phyloP scores from a whole-genome alignment of 1,140 invertebrate species.

The Drosophila asahinai region DNA sequence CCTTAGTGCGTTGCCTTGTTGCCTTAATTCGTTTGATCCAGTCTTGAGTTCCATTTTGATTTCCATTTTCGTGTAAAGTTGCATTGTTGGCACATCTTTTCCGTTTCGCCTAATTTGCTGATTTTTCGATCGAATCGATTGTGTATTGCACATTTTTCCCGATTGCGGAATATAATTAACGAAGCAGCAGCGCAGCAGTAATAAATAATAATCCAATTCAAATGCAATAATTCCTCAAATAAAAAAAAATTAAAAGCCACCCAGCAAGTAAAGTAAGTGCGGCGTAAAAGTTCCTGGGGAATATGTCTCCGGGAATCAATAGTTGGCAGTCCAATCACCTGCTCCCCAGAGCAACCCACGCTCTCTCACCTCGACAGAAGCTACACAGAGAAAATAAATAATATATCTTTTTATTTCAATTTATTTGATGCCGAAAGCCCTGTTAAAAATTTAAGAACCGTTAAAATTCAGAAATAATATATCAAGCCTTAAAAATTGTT shows the following conservation, averaged over 20 bases:
- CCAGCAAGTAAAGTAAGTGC: slow-evolving; percentile 34
- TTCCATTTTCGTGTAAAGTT: slow-evolving; percentile 44
- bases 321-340: slow-evolving; percentile 42
- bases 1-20: slow-evolving; percentile 55
- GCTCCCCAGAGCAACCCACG: slow-evolving; percentile 34
- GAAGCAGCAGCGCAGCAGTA: slow-evolving; percentile 20
- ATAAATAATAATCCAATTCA: slow-evolving; percentile 38
- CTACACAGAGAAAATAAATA: background rate
- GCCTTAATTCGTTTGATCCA: slow-evolving; percentile 45
- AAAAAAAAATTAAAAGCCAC: background rate
- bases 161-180: slow-evolving; percentile 37
- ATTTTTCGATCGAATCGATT: slow-evolving; percentile 41
- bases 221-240: slow-evolving; percentile 1
- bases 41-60: slow-evolving; percentile 44
- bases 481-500: too few species aligned
- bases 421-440: background rate
- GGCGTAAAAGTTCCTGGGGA: slow-evolving; percentile 52
- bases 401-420: too few species aligned
- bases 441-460: background rate
- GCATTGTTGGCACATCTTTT: slow-evolving; percentile 61
- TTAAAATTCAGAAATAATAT: too few species aligned
- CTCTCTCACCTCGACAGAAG: slow-evolving; percentile 1
- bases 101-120: slow-evolving; percentile 53
- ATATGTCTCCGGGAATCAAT: slow-evolving; percentile 9
- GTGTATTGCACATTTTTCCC: slow-evolving; percentile 48